Conservation (phyloP, 1,140 invertebrate genomes). For the Ceratosolen solmsi region DNA sequence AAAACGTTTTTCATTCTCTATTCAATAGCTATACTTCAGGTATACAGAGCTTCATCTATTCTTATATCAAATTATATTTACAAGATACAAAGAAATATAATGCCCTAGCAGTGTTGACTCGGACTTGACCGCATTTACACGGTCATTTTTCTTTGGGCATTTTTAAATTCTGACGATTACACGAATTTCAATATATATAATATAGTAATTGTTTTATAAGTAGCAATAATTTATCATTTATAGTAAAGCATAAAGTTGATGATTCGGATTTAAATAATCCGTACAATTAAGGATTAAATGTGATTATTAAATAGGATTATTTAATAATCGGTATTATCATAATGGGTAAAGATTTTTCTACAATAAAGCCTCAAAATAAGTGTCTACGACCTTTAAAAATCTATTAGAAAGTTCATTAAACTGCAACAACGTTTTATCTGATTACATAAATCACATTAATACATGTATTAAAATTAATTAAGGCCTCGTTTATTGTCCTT, state of each 20-base stretch:
- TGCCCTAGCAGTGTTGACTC: background rate
- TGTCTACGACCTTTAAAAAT: background rate
- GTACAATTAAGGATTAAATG: background rate
- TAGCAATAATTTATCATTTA: no score
- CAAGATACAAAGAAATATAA: background rate
- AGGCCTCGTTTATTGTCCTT: background rate
- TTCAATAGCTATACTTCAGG: no score
- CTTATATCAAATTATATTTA: background rate
- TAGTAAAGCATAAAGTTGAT: no score
- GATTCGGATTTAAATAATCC: no score
- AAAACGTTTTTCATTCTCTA: background rate
- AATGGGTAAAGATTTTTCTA: background rate
- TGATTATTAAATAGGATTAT: background rate
- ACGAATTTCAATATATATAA: background rate
- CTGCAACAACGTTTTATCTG: background rate
- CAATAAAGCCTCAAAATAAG: background rate
- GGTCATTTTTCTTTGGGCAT: background rate
- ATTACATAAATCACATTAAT: background rate
- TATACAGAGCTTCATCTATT: background rate
- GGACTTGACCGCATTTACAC: slow-evolving; percentile 21
- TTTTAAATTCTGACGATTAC: background rate
- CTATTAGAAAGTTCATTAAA: slow-evolving; percentile 9
- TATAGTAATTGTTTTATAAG: background rate
- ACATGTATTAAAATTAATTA: background rate
- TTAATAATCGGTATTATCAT: background rate